Base-by-base conservation (phyloP, 37 sponge, comb jelly and placozoan genomes). In the Ephydatia muelleri region DNA sequence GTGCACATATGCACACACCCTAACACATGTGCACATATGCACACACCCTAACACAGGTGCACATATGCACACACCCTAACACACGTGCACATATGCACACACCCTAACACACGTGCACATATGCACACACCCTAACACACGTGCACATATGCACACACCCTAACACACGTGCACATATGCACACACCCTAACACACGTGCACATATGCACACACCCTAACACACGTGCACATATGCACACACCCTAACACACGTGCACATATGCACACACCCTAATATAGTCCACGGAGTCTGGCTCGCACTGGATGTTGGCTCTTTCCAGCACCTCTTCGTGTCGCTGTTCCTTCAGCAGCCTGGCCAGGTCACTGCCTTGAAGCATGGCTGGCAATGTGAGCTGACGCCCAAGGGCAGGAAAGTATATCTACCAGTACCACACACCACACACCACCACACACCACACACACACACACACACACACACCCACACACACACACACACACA, bases 281-380 rank as follows among this genome's bases (percentile, higher is more conserved):
- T 93, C 91, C 28, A 26, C 34, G 38, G 94, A 90, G 36, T 95
- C 94, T 30, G 94, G 91, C n/a, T 87, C 86, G 84, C 90, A 93
- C 68, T 93, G 94, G 0, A 80, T 37, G 67, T 75, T 65, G 25
- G 74, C 83, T n/a, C 84, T 36, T n/a, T 95, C 96, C 23, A 95
- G 84, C 16, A 95, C 83, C 66, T 88, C 72, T 19, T 33, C 78
- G 74, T 91, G 94, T 0, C 77, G 64, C 68, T 90, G 66, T 39
- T 38, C 35, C 34, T 64, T 57, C 11, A 65, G 25, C 6, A 86
- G 72, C 43, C 69, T 81, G 3, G 13, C 35, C 30, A 82, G 67
- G 16, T 87, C 49, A 2, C 37, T 69, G 19, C 38, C 49, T 1
- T 68, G 70, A 37, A 95, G 86, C 83, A 95, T 78, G 16, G 36